Conservation (phyloP, 2,797 vertebrate species). For the Lagocephalus sceleratus region DNA sequence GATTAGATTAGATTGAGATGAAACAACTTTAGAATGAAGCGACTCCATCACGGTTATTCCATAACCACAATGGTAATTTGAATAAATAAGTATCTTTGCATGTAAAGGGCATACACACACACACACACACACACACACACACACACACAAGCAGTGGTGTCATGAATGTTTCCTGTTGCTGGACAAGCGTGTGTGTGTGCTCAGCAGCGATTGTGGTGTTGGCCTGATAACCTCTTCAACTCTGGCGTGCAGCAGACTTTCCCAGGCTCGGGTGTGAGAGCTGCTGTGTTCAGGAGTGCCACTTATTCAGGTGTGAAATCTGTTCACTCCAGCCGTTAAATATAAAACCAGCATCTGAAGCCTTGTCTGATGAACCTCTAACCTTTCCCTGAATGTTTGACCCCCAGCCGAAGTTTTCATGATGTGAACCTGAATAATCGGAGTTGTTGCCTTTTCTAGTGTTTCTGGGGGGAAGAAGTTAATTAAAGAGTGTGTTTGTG, state of each 20-base stretch:
- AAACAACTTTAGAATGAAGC: too few species aligned
- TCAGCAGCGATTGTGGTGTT: not conserved
- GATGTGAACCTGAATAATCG: not conserved
- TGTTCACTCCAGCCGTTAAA: slow-evolving; percentile 47
- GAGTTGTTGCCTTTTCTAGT: not conserved
- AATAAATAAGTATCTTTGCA: too few species aligned
- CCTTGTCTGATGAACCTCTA: slow-evolving; percentile 32
- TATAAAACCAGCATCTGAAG: slow-evolving; percentile 26
- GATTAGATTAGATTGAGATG: too few species aligned
- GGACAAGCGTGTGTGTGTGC: not conserved
- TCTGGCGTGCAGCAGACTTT: slow-evolving; percentile 37
- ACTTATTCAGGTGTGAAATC: slow-evolving; percentile 56
- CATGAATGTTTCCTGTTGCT: not conserved
- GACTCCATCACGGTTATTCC: too few species aligned
- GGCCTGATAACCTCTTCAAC: slow-evolving; percentile 36
- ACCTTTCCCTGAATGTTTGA: slow-evolving; percentile 12
- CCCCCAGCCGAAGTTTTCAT: not conserved
- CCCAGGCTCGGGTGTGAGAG: slow-evolving; percentile 56
- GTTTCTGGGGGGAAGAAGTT: not conserved
- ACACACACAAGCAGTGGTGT: too few species aligned
- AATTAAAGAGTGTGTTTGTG: not conserved
- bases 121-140: too few species aligned
- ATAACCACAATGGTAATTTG: too few species aligned
- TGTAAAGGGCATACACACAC: too few species aligned
- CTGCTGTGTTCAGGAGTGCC: slow-evolving; percentile 29